Evolutionary conservation across 1,140 invertebrate genomes (phyloP), one percentile per base, ranked within the genome.

Genomic region (Drosophila sturtevanti): DNA sequence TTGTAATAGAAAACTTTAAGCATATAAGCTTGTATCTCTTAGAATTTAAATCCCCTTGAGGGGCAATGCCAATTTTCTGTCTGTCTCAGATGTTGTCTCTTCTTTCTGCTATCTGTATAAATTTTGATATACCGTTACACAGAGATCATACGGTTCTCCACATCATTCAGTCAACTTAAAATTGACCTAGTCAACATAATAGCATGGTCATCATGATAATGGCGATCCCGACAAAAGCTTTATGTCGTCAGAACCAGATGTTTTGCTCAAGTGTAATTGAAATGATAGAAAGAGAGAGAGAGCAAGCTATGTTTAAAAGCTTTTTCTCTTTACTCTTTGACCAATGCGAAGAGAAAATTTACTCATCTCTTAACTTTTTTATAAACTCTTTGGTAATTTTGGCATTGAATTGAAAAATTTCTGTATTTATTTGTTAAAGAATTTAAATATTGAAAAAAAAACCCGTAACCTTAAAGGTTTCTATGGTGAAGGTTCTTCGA

Each of bases 101-200:
- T 71, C 71, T 68, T 31, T 66, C 56, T 48, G 66, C 69, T 67
- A 63, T 48, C 64, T 75, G 61, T 75, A 62, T 16, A 66, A 72
- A 87, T 87, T 81, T 76, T 81, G 68, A 68, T 87, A 72, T 68
- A 87, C 81, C 81, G 81, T 86, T 86, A 79, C 55, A 38, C 63
- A 44, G 56, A 70, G 72, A 77, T 77, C 59, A 73, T 35, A 54
- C 59, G 63, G 69, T 61, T 22, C 38, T 18, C 18, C 35, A n/a
- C 14, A n/a, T 24, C 14, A 12, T 21, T 22, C 35, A 4, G 10
- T 14, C 6, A 72, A 79, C 12, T 21, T 16, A 48, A 78, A 78
- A 79, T 87, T 86, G 81, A 86, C 81, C 81, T 87, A 86, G 79
- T 87, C 81, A 82, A 86, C 79, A 75, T 59, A 76, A 69, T 75